phyloP scores from a whole-genome alignment of 2,888 invertebrate species.

The Mesorhabditis sp. region DNA sequence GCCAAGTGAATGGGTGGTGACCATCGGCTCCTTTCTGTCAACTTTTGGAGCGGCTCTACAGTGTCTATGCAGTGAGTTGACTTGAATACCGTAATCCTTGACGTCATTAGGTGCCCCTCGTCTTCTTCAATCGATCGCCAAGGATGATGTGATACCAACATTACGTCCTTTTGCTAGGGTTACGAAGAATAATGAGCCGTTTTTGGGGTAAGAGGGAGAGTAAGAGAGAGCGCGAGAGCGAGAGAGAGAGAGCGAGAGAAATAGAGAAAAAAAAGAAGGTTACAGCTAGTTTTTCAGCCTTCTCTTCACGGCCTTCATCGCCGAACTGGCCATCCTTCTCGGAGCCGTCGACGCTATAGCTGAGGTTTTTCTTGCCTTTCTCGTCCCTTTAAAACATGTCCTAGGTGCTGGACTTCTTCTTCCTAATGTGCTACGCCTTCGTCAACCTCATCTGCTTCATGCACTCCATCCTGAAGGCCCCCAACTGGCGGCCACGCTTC shows the following conservation, averaged over 20 bases:
- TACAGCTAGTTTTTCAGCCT: conserved; percentile 65
- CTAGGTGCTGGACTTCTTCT: conserved; percentile 70
- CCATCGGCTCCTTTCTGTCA: conserved; percentile 93
- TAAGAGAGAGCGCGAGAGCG: too few relatives aligned
- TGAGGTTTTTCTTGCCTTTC: conserved; percentile 63
- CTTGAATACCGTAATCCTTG: background rate
- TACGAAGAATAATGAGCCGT: conserved; percentile 92
- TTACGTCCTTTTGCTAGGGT: conserved; percentile 86
- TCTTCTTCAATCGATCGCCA: conserved; percentile 84
- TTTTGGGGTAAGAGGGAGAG: conserved; percentile 67
- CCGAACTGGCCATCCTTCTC: conserved; percentile 72
- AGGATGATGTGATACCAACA: conserved; percentile 94
- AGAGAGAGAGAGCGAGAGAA: too few relatives aligned
- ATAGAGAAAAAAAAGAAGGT: background rate
- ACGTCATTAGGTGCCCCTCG: conserved; percentile 63
- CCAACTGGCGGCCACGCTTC: conserved; percentile 97
- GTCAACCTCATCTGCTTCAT: conserved; percentile 97
- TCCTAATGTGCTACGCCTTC: conserved; percentile 99
- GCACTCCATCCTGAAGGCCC: conserved; percentile 85
- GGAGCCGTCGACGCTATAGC: conserved; percentile 94
- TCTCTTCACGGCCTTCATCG: conserved; percentile 73
- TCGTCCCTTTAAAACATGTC: too few relatives aligned
- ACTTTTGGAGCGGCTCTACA: conserved; percentile 96
- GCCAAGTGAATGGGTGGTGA: conserved; percentile 97
- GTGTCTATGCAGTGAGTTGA: conserved; percentile 68